Percentiles rank a stretch among this genome's conserved stretches.
phyloP scores from a whole-genome alignment of 1,140 invertebrate genomes.

The Drosophila bocki region DNA sequence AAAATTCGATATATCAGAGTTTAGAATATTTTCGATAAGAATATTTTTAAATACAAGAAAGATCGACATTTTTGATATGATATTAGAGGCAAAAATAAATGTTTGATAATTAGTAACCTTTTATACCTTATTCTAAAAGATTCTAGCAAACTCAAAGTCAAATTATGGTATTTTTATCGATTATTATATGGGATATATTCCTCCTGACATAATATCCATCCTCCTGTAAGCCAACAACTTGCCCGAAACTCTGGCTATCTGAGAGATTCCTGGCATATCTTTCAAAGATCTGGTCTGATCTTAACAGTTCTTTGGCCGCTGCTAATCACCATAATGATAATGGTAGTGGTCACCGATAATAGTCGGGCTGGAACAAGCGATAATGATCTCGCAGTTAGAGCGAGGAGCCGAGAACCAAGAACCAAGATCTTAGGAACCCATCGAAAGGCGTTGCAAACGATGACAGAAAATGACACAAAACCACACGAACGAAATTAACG shows the following conservation, averaged over 20 bases:
- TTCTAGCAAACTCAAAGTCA: too few species aligned
- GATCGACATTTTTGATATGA: too few species aligned
- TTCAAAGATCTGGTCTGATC: background rate
- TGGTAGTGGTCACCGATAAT: constrained; percentile 48
- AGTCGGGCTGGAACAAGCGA: constrained; percentile 43
- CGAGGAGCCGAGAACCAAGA: background rate
- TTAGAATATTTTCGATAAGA: too few species aligned
- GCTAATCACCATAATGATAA: constrained; percentile 32
- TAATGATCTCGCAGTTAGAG: constrained; percentile 59
- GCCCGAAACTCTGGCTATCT: too few species aligned
- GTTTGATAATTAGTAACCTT: too few species aligned
- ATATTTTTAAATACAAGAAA: too few species aligned
- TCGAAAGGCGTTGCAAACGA: constrained; percentile 12
- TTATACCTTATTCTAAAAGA: too few species aligned
- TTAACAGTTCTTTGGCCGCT: constrained; percentile 23
- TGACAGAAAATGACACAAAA: constrained; percentile 51
- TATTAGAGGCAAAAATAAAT: too few species aligned
- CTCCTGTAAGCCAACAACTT: background rate
- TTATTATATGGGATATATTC: background rate
- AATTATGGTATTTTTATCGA: background rate
- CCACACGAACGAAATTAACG: constrained; percentile 54
- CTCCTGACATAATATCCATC: background rate
- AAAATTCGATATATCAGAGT: too few species aligned
- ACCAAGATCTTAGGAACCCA: background rate
- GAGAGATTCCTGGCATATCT: background rate